Conservation (phyloP, 2,797 vertebrate species). For the Takifugu ocellatus region DNA sequence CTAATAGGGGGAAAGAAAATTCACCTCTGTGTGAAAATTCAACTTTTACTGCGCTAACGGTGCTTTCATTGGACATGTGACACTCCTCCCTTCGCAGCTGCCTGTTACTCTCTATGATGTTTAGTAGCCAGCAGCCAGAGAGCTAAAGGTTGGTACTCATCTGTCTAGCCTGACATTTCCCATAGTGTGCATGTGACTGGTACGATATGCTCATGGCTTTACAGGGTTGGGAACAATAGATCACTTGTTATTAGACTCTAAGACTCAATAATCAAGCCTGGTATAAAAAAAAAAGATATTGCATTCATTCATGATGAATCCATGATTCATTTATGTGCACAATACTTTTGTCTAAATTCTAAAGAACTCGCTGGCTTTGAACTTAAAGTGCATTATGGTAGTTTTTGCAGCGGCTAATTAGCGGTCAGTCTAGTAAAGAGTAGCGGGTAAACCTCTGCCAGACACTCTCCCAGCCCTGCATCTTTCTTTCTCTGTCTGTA, state of each 20-base stretch:
- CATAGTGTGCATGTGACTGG: conserved; percentile 65
- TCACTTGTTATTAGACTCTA: conserved; percentile 30
- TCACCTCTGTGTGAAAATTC: conserved; percentile 40
- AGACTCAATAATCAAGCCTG: conserved; percentile 3
- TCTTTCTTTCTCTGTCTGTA: conserved; percentile 71
- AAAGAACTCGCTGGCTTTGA: neutral
- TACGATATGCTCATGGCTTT: conserved; percentile 63
- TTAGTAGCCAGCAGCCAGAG: conserved; percentile 60
- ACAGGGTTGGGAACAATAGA: conserved; percentile 65
- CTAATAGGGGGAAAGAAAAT: conserved; percentile 9
- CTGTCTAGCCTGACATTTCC: conserved; percentile 56
- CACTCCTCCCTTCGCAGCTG: conserved; percentile 39
- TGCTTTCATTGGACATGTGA: conserved; percentile 51
- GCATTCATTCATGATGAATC: neutral
- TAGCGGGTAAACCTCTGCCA: conserved; percentile 25
- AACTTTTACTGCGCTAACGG: conserved; percentile 50
- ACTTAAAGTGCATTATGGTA: conserved; percentile 8
- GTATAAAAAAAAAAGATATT: conserved; percentile 15
- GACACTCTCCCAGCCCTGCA: conserved; percentile 59
- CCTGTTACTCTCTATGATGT: conserved; percentile 60
- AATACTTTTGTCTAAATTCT: conserved; percentile 8
- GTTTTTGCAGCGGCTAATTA: conserved; percentile 2
- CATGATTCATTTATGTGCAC: too few relatives aligned
- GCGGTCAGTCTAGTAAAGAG: conserved; percentile 13
- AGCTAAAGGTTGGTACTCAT: conserved; percentile 54